phyloP scores from a whole-genome alignment of 2,888 invertebrate species.

The Agonopterix alstromeriana region DNA sequence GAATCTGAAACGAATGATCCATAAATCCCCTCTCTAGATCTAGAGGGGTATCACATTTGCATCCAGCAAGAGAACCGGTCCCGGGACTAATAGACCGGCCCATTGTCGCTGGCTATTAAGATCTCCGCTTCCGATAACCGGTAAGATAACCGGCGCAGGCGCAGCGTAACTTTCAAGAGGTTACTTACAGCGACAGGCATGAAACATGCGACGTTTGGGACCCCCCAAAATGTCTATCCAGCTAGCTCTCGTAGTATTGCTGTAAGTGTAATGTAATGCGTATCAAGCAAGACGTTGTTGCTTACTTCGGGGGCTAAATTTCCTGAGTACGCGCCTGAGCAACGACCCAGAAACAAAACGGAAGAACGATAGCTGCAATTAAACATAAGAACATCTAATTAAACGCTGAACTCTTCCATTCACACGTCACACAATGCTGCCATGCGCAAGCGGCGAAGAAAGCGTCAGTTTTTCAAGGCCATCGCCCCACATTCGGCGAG shows the following conservation, averaged over 20 bases:
- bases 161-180: conserved; percentile 17
- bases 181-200: conserved; percentile 9
- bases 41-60: conserved; percentile 19
- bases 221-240: too few species aligned
- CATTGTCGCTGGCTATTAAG: conserved; percentile 38
- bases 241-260: too few species aligned
- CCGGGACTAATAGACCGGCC: conserved; percentile 31
- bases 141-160: not conserved
- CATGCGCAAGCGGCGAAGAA: conserved; percentile 21
- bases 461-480: conserved; percentile 30
- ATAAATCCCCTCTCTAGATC: too few species aligned
- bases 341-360: conserved; percentile 16
- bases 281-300: too few species aligned
- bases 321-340: not conserved
- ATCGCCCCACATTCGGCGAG: conserved; percentile 22
- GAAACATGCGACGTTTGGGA: too few species aligned
- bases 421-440: conserved; percentile 18
- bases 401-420: conserved; percentile 12
- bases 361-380: conserved; percentile 12
- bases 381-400: conserved; percentile 17
- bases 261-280: too few species aligned
- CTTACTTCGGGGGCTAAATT: too few species aligned
- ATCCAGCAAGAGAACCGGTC: conserved; percentile 22
- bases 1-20: too few species aligned
- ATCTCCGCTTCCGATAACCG: conserved; percentile 25